These are phyloP conservation scores for Ophion costatus DNA, from an alignment of 2,888 invertebrate genomes.

Conservation along the genomic window DNA sequence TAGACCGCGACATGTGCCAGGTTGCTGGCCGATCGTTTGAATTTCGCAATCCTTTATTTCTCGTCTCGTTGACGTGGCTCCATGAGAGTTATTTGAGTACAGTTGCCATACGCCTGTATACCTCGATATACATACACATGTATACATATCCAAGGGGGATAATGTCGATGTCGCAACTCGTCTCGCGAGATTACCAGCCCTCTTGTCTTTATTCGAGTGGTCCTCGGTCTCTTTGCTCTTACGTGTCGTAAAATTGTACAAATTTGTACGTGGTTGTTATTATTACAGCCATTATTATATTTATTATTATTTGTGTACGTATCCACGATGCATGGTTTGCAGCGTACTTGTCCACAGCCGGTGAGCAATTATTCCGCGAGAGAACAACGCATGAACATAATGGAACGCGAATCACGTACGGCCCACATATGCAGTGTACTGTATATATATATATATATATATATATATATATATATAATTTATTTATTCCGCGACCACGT, in stretches of 20 bases:
- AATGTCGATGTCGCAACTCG: conserved; percentile 65
- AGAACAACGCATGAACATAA: conserved; percentile 9
- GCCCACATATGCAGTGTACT: conserved; percentile 48
- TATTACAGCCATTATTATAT: background rate
- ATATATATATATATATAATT: background rate
- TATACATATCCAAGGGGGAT: conserved; percentile 13
- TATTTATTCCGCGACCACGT: conserved; percentile 30
- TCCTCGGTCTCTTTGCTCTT: conserved; percentile 65
- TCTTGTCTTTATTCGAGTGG: conserved; percentile 75
- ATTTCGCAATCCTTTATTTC: conserved; percentile 74
- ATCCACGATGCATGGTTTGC: conserved; percentile 65
- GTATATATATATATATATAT: background rate
- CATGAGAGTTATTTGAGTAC: conserved; percentile 76
- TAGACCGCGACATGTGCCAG: conserved; percentile 57
- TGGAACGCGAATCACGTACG: conserved; percentile 55
- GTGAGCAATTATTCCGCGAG: conserved; percentile 55
- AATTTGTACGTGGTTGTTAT: conserved; percentile 33
- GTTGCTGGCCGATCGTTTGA: conserved; percentile 76
- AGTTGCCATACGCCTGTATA: conserved; percentile 57
- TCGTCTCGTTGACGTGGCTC: conserved; percentile 66
- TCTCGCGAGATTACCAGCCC: conserved; percentile 70
- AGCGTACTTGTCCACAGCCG: conserved; percentile 53
- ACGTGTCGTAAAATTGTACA: conserved; percentile 28
- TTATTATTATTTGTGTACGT: conserved; percentile 12
- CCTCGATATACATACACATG: conserved; percentile 13